Base-by-base conservation (phyloP, 2,113 vertebrate species). In the Cochlearius cochlearius region DNA sequence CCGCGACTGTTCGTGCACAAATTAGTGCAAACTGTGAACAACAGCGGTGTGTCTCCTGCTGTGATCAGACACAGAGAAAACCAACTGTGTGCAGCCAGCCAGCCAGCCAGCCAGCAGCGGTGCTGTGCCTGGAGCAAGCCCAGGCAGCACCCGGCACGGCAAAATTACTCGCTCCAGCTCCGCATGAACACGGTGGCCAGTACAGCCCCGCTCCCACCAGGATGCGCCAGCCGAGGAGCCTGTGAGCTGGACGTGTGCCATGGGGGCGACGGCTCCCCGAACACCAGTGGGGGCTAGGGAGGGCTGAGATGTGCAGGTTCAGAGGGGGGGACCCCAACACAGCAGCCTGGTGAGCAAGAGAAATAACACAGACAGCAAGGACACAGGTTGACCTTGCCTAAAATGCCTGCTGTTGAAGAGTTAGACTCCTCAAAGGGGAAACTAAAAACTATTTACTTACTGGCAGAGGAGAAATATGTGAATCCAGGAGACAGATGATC, bases 211-310 rank as follows among this genome's bases (percentile, higher is more conserved):
- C 34, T 78, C 20, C 36, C 6, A 3, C 20, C 47, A 25, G 47
- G 36, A 68, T 29, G 17, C 0, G 0, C 11, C 59, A 62, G 14
- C 27, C 25, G 66, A 78, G 39, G 49, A 82, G 47, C 13, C 39
- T 15, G 19, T 55, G 18, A 90, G 63, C 29, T 50, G 39, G 45
- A 71, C 47, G 34, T 0, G 0, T 45, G 47, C 41, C 55, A 32
- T 0, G 3, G 53, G 62, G 15, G 4, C 50, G 56, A 69, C 0
- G 0, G 36, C 36, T 49, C 12, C 63, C 27, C 25, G 16, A 34
- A 43, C 20, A 63, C 23, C 23, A 9, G 16, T 32, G 36, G 1
- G 30, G 30, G 27, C 27, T 41, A 47, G 29, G 5, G 34, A 56
- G 16, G 19, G 36, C 20, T 56, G 68, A 80, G 49, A 38, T n/a